Evolutionary conservation across 2,888 invertebrate genomes (phyloP), one percentile per base, ranked within the genome.

Genomic region (Hesperia comma): DNA sequence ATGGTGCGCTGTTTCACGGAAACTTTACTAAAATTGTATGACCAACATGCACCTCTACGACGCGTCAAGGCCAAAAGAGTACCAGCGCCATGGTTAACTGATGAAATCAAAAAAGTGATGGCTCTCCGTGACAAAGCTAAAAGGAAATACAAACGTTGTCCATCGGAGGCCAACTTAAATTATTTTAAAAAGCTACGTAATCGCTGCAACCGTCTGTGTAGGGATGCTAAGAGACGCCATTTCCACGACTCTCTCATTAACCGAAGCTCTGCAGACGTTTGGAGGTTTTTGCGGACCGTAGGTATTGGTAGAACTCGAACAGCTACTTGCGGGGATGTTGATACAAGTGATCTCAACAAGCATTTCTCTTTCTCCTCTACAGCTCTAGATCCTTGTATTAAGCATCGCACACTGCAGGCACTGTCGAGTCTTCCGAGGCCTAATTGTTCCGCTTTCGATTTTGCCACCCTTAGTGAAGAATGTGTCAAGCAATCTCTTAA

Each of bases 221-320:
- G 40, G 10, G 21, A 40, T 8, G 19, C 55, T n/a, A 33, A 56
- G 19, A 56, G 40, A 40, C 33, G 55, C 55, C 33, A 55, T 8
- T 57, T 57, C 19, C 57, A 41, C 10, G 26, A 57, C 1, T 21
- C 41, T 10, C 57, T 41, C 17, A 19, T 17, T 14, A 56, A 56
- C 6, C 37, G 17, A 12, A 40, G 40, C 15, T 10, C 56, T 6
- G 6, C 41, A n/a, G 57, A 57, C 14, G 21, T 57, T 6, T 57
- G 57, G 57, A 57, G 21, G 41, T 57, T 57, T n/a, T n/a, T 57
- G 19, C 41, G 21, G n/a, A 40, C 56, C 10, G 17, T 37, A 5
- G 56, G 56, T 19, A 40, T 56, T 19, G 56, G 56, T 12, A 56
- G 40, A 19, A n/a, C 33, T 26, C 33, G n/a, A 1, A 6, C n/a